A percentile compares a stretch with the other conserved stretches of the same genome.
Evolutionary conservation across 2,113 vertebrate species (phyloP).

Genomic region (Dolichotis patagonum): DNA sequence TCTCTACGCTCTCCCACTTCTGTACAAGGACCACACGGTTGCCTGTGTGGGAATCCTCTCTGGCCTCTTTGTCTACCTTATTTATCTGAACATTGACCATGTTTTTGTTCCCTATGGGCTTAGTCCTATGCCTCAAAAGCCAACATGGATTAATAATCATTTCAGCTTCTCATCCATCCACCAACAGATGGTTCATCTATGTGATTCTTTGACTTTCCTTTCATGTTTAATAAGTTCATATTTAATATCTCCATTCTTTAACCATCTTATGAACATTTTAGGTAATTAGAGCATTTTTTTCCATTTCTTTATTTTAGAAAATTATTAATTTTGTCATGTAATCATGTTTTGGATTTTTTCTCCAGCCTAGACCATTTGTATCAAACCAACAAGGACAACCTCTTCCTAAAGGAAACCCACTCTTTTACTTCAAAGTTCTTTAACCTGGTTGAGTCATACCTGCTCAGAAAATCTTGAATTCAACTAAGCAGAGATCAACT

Average conservation of each 20-base stretch:
- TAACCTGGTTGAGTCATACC: not conserved
- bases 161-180: not conserved
- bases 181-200: not conserved
- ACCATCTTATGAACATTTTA: not conserved
- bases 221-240: not conserved
- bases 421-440: not conserved
- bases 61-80: accelerated
- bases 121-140: too few species aligned
- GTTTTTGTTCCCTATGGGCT: too few species aligned
- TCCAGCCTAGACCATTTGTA: not conserved
- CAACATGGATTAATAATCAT: too few species aligned
- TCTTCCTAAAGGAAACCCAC: too few species aligned
- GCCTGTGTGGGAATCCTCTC: not conserved
- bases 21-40: not conserved
- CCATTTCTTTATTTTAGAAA: not conserved
- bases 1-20: not conserved
- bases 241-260: not conserved
- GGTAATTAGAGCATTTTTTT: not conserved
- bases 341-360: not conserved
- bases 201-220: not conserved
- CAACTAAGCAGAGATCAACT: not conserved
- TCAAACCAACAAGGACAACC: not conserved
- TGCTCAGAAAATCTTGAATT: not conserved
- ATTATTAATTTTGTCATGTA: not conserved
- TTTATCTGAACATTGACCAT: not conserved